phyloP scores from a whole-genome alignment of 2,888 invertebrate genomes.

The Caenorhabditis sp. region DNA sequence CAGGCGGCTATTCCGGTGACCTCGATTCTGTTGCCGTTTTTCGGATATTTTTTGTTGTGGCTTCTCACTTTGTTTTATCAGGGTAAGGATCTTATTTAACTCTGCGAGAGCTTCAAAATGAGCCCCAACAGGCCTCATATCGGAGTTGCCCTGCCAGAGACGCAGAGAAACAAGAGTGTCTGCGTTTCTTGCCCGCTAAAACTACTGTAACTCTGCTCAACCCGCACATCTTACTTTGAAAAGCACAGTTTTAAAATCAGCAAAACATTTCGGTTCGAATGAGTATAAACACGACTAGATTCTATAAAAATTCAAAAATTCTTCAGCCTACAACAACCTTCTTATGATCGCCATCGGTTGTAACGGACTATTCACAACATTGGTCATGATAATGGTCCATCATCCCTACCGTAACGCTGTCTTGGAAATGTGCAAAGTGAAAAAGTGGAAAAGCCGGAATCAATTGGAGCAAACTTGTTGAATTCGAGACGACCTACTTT shows the following conservation, averaged over 20 bases:
- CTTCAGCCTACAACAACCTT: constrained; percentile 35
- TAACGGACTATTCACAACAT: constrained; percentile 24
- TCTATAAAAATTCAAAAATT: not conserved
- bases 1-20: constrained; percentile 16
- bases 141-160: no score
- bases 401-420: constrained; percentile 26
- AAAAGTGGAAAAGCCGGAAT: no score
- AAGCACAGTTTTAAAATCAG: no score
- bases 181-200: no score
- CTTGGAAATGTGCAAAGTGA: not conserved
- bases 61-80: constrained; percentile 5
- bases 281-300: no score
- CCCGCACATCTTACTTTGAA: no score
- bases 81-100: not conserved
- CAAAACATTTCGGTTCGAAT: no score
- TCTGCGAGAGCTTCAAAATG: not conserved
- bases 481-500: no score
- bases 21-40: not conserved
- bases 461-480: no score
- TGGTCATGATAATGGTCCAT: constrained; percentile 37
- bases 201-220: no score
- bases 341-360: constrained; percentile 20
- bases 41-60: not conserved
- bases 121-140: no score
- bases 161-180: no score